A percentile compares a stretch with the other conserved stretches of the same genome.
phyloP scores from a whole-genome alignment of 2,888 invertebrate species.

The Alitta virens region DNA sequence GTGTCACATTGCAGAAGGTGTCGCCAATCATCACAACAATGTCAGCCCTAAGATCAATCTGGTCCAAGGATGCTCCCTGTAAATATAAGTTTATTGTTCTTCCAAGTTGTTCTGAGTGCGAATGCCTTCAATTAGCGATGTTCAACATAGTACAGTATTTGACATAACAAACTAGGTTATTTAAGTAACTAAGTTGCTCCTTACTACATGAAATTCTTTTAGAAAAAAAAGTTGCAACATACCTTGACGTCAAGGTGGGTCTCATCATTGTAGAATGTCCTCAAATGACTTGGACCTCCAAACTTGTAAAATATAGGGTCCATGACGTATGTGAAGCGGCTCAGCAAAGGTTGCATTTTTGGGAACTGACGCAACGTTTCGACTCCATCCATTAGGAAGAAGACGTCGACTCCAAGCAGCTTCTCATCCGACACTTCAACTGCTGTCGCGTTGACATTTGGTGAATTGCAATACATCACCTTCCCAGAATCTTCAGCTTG shows the following conservation, averaged over 20 bases:
- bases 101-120: too few relatives aligned
- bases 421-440: constrained; percentile 22
- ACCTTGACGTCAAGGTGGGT: constrained; percentile 40
- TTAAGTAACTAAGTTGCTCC: too few relatives aligned
- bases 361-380: constrained; percentile 30
- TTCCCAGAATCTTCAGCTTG: constrained; percentile 27
- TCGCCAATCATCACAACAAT: constrained; percentile 17
- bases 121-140: too few relatives aligned
- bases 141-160: too few relatives aligned
- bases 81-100: too few relatives aligned
- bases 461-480: constrained; percentile 43
- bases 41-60: neutral
- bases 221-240: too few relatives aligned
- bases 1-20: constrained; percentile 20
- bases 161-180: too few relatives aligned
- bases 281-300: constrained; percentile 29
- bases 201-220: too few relatives aligned
- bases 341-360: constrained; percentile 27
- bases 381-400: constrained; percentile 54
- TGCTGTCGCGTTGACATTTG: constrained; percentile 29
- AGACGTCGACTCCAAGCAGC: constrained; percentile 34
- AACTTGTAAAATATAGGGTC: constrained; percentile 43
- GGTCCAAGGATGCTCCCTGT: constrained; percentile 20
- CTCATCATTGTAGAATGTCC: constrained; percentile 33
- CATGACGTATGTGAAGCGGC: constrained; percentile 45